Conservation (phyloP, 2,113 vertebrate genomes). For the Zosterops pallidus region DNA sequence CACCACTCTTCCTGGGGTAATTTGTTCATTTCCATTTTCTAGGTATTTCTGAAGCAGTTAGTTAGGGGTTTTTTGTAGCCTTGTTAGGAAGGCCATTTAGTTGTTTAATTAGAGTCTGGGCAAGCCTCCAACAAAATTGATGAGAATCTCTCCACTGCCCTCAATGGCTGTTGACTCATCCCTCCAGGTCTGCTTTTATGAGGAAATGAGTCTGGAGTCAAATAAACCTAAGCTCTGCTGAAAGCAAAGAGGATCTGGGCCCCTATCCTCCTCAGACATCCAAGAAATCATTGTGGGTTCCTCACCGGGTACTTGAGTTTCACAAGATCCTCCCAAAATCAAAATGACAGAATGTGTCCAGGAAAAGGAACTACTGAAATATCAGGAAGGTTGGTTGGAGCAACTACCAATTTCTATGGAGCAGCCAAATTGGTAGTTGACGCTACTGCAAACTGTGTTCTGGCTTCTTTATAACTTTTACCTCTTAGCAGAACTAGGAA, state of each 20-base stretch:
- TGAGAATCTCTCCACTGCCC: neutral
- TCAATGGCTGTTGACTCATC: neutral
- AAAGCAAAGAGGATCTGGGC: neutral
- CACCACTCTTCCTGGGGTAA: neutral
- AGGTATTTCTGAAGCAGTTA: neutral
- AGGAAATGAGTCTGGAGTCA: neutral
- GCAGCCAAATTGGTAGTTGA: neutral
- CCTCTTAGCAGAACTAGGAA: neutral
- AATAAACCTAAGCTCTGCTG: neutral
- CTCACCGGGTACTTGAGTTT: neutral
- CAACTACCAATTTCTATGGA: neutral
- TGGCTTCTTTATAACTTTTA: neutral
- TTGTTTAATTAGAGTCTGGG: conserved; percentile 16
- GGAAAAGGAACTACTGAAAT: neutral
- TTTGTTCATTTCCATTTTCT: conserved; percentile 13
- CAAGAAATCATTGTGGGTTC: neutral
- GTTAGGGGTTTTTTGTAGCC: neutral
- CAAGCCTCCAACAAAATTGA: neutral
- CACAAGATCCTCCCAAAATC: neutral
- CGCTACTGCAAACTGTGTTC: neutral
- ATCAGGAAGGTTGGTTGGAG: neutral
- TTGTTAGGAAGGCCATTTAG: conserved; percentile 1
- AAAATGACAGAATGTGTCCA: neutral
- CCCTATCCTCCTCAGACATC: neutral
- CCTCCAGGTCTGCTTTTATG: neutral